Evolutionary conservation across 2,797 vertebrate species (phyloP).

Genomic region (Crossoptilon crossoptilon): DNA sequence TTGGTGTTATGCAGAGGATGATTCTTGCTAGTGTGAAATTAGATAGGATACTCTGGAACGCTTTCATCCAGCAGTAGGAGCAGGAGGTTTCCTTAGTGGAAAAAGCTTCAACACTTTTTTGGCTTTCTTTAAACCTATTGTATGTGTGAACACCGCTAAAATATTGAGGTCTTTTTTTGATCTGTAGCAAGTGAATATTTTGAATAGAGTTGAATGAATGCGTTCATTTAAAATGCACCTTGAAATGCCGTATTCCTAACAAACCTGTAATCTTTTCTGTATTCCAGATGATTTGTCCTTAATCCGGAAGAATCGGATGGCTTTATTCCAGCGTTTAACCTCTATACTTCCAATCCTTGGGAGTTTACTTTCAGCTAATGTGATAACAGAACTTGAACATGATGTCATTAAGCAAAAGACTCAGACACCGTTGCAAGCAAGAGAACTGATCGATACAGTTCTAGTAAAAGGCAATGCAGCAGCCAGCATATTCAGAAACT

Average conservation of each 20-base stretch:
- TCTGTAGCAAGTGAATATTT: background rate
- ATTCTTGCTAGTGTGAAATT: background rate
- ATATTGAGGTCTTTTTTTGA: background rate
- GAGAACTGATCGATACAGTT: slow-evolving; percentile 91
- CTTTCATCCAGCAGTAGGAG: background rate
- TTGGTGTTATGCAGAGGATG: background rate
- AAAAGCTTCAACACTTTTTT: background rate
- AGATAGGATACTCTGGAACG: background rate
- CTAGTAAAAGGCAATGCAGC: slow-evolving; percentile 93
- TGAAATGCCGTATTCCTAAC: background rate
- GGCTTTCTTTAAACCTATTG: background rate
- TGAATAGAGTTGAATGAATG: background rate
- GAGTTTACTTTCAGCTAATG: slow-evolving; percentile 87
- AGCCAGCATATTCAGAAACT: slow-evolving; percentile 92
- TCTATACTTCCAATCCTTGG: slow-evolving; percentile 89
- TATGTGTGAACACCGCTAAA: background rate
- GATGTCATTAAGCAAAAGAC: slow-evolving; percentile 91
- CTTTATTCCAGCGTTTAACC: slow-evolving; percentile 91
- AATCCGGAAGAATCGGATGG: slow-evolving; percentile 92
- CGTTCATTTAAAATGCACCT: background rate
- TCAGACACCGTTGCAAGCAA: slow-evolving; percentile 89
- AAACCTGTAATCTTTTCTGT: background rate
- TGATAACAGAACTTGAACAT: slow-evolving; percentile 88
- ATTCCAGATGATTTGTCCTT: slow-evolving; percentile 91
- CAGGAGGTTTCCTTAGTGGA: background rate